A percentile compares a stretch with the other conserved stretches of the same genome.
phyloP scores from a whole-genome alignment of 2,797 vertebrate genomes.

The Phalloptychus januarius region DNA sequence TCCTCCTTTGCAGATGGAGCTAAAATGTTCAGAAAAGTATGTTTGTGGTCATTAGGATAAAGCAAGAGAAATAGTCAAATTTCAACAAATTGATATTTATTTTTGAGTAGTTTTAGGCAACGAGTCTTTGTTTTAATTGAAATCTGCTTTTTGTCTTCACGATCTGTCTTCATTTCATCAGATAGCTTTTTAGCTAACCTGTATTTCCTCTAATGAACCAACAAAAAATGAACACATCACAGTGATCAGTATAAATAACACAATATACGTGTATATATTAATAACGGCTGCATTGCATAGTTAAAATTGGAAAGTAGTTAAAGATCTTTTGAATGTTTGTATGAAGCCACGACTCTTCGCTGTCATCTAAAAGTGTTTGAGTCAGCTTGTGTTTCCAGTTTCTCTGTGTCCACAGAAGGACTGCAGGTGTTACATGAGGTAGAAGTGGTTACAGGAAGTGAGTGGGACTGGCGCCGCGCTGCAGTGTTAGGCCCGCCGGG shows the following conservation, averaged over 20 bases:
- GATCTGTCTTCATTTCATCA: neutral
- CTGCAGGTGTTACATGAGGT: constrained; percentile 37
- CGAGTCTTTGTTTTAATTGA: neutral
- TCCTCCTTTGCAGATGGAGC: neutral
- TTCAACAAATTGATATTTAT: neutral
- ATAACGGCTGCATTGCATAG: constrained; percentile 38
- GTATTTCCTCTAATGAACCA: neutral
- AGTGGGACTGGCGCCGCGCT: constrained; percentile 14
- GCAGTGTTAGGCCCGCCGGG: constrained; percentile 27
- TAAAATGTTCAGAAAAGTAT: neutral
- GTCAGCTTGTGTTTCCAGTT: neutral
- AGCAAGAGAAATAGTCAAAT: neutral
- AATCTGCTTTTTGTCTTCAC: neutral
- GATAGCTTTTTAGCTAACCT: neutral
- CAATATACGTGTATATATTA: neutral
- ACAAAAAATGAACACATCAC: constrained; percentile 12
- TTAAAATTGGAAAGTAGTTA: constrained; percentile 18
- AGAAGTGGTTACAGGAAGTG: constrained; percentile 23
- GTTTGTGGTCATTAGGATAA: neutral
- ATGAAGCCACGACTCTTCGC: neutral
- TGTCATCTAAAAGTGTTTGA: constrained; percentile 5
- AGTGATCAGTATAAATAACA: constrained; percentile 16
- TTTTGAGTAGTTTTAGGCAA: neutral
- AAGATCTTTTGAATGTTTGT: neutral
- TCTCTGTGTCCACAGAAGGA: constrained; percentile 3